Percentiles rank a stretch among this genome's conserved stretches.
These are phyloP conservation scores for Gallinago media DNA, from an alignment of 2,113 vertebrate species.

Conservation along the genomic window DNA sequence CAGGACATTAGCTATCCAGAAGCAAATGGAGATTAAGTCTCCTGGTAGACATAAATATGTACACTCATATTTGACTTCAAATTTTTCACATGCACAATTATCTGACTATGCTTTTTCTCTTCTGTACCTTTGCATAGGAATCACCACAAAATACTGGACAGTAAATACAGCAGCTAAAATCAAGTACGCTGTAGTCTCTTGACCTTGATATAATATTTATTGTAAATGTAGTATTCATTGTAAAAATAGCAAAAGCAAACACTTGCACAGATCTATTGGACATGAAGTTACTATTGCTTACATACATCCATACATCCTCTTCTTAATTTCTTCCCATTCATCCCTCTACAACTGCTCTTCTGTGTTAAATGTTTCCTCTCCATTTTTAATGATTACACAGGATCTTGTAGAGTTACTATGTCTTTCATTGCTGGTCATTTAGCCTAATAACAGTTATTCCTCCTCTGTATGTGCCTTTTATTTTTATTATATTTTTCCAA, in stretches of 20 bases:
- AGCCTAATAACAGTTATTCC: background rate
- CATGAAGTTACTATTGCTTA: background rate
- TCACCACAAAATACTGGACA: background rate
- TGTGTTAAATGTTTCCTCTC: background rate
- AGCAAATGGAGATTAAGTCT: background rate
- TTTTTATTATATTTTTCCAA: background rate
- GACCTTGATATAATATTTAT: background rate
- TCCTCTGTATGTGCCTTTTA: background rate
- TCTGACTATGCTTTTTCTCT: background rate
- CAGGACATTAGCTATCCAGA: background rate
- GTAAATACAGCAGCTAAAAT: background rate
- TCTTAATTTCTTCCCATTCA: background rate
- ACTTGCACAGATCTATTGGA: rapidly evolving
- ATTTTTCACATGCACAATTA: background rate
- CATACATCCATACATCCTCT: background rate
- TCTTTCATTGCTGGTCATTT: background rate
- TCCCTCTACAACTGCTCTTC: background rate
- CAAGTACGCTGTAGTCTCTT: background rate
- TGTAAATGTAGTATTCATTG: background rate
- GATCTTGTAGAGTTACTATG: background rate
- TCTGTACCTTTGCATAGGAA: background rate
- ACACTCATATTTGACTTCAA: background rate
- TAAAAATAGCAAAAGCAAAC: background rate
- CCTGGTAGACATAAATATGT: background rate
- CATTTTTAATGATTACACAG: background rate